phyloP scores from a whole-genome alignment of 2,113 vertebrate species.

The Ovis canadensis region DNA sequence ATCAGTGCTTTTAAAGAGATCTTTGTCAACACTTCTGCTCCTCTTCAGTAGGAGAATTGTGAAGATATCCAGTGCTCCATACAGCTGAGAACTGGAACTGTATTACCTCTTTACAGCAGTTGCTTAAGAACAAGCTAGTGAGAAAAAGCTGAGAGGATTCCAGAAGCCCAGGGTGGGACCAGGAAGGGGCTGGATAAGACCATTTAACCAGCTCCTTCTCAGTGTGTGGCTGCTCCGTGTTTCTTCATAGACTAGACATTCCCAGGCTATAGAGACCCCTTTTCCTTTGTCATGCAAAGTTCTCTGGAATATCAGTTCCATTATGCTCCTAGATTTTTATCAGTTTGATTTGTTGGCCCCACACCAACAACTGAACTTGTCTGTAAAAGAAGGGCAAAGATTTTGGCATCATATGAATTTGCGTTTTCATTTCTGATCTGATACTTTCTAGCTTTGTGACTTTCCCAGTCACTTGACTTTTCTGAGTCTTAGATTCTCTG shows the following conservation, averaged over 20 bases:
- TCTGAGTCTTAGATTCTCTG: neutral
- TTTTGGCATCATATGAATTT: neutral
- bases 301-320: neutral
- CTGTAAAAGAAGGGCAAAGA: neutral
- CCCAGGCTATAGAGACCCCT: neutral
- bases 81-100: neutral
- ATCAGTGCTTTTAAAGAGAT: neutral
- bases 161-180: neutral
- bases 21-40: neutral
- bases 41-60: neutral
- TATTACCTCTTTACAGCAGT: neutral
- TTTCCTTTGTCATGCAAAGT: neutral
- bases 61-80: neutral
- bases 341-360: neutral
- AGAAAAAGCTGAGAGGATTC: neutral
- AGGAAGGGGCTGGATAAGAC: neutral
- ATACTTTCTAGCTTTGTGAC: neutral
- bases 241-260: neutral
- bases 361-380: neutral
- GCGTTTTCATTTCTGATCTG: neutral
- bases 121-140: neutral
- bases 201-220: neutral
- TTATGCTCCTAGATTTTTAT: neutral
- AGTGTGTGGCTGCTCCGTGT: neutral
- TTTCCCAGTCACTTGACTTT: neutral